Evolutionary conservation across 2,797 vertebrate species (phyloP).

Genomic region (Diceros bicornis): DNA sequence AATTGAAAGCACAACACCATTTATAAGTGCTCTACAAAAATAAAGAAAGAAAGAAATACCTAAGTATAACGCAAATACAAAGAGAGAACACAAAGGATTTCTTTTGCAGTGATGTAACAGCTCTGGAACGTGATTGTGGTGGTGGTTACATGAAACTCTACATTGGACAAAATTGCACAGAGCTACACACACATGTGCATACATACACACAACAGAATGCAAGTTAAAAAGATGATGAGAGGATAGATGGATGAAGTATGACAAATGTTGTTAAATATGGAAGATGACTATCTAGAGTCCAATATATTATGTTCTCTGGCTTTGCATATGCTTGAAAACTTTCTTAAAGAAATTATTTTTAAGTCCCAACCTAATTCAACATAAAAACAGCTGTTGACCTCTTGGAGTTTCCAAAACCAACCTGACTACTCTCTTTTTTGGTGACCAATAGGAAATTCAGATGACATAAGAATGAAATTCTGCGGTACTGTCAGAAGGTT

Average conservation of each 20-base stretch:
- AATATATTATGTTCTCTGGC: background rate
- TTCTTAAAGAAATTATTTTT: conserved; percentile 17
- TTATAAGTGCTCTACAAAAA: conserved; percentile 13
- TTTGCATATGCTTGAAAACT: conserved; percentile 3
- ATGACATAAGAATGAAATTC: conserved; percentile 31
- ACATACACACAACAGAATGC: background rate
- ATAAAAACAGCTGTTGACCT: background rate
- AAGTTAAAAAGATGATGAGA: background rate
- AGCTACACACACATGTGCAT: background rate
- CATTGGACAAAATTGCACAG: background rate
- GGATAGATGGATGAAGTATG: background rate
- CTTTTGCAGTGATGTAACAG: background rate
- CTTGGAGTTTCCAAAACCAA: conserved; percentile 29
- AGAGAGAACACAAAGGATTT: background rate
- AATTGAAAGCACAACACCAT: conserved; percentile 30
- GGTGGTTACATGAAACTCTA: background rate
- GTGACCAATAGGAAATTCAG: background rate
- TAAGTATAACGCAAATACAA: background rate
- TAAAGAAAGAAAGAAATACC: background rate
- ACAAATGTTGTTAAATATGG: background rate
- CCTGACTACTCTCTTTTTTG: background rate
- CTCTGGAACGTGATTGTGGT: background rate
- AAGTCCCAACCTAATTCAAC: conserved; percentile 29
- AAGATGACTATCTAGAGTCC: background rate
- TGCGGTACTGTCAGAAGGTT: background rate